Evolutionary conservation across 2,113 vertebrate species (phyloP).

Genomic region (Phainopepla nitens): DNA sequence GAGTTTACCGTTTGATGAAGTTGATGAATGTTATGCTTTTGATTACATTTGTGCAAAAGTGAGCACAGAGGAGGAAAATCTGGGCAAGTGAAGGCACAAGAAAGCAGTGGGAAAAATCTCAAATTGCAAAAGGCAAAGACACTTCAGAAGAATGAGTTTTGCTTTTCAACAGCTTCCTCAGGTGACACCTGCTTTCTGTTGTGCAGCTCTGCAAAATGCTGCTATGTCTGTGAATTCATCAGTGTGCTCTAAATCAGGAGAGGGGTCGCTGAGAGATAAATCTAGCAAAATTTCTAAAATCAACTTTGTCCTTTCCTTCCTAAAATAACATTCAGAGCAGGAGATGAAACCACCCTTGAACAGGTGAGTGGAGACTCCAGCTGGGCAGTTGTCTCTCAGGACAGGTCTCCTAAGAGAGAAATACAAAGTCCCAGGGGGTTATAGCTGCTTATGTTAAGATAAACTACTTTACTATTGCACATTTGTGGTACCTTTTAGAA

Average conservation of each 20-base stretch:
- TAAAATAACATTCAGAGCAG: background rate
- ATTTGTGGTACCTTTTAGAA: background rate
- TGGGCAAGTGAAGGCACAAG: background rate
- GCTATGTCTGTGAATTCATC: background rate
- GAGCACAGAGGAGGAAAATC: background rate
- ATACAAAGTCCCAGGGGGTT: background rate
- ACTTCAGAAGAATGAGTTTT: background rate
- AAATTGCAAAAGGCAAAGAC: background rate
- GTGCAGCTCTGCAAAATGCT: background rate
- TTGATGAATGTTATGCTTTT: background rate
- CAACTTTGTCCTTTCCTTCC: background rate
- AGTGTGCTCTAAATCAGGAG: background rate
- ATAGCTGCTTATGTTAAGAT: background rate
- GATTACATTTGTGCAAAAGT: background rate
- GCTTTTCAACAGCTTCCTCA: background rate
- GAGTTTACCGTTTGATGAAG: background rate
- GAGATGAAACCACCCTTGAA: background rate
- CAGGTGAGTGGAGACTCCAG: background rate
- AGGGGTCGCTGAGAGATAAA: background rate
- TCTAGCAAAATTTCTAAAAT: background rate
- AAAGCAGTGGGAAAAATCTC: background rate
- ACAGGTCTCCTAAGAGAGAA: background rate
- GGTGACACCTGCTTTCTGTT: background rate
- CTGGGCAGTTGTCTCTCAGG: background rate
- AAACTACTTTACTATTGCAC: background rate